These are phyloP conservation scores for Apodemus agrarius DNA, from an alignment of 2,797 vertebrate genomes.

Conservation along the genomic window DNA sequence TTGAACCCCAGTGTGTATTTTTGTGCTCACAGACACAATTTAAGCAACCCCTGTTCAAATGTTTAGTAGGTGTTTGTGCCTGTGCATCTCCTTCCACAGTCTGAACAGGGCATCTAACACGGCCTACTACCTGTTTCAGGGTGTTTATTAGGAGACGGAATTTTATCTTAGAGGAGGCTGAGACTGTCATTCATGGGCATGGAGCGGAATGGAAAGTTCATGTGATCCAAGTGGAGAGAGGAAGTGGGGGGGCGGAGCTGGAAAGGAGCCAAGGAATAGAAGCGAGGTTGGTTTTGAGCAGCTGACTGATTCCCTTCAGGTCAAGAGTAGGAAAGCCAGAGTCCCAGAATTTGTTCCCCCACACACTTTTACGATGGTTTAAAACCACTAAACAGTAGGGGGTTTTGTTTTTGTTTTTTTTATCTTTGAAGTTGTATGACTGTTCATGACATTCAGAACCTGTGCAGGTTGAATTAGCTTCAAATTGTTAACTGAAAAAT, in stretches of 20 bases:
- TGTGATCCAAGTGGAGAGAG: background rate
- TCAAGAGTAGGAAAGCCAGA: background rate
- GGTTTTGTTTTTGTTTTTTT: background rate
- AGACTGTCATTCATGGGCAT: background rate
- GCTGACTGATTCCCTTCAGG: background rate
- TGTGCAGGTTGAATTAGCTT: background rate
- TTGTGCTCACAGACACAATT: background rate
- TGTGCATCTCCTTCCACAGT: too few relatives aligned
- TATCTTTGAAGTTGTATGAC: background rate
- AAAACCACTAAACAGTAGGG: background rate
- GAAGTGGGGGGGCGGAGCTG: background rate
- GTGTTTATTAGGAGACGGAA: background rate
- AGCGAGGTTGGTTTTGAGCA: background rate
- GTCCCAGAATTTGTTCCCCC: background rate
- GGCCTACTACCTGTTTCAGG: background rate
- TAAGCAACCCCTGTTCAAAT: background rate
- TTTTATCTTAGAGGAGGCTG: background rate
- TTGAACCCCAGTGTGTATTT: background rate
- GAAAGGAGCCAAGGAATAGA: accelerated
- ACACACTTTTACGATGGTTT: background rate
- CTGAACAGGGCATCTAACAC: background rate
- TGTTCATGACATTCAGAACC: background rate
- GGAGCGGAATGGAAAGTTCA: background rate
- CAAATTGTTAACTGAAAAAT: slow-evolving; percentile 36
- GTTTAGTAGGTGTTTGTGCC: background rate